Evolutionary conservation across 2,888 invertebrate species (phyloP), one percentile per base, ranked within the genome.

Genomic region (Cheilosia pagana): DNA sequence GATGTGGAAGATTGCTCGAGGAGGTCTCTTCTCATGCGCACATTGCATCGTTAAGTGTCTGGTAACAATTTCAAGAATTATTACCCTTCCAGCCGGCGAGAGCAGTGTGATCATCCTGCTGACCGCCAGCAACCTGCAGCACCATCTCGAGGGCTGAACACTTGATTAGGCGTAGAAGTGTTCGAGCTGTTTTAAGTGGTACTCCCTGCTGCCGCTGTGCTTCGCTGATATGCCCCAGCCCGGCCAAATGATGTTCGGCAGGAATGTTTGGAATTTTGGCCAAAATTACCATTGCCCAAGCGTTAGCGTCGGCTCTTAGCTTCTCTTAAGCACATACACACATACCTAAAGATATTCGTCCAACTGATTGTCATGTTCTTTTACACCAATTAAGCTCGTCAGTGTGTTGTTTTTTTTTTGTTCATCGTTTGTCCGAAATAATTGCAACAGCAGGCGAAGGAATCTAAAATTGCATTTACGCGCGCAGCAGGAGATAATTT

Each of bases 21-120:
- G 85, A 85, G 85, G 79, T 85, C 85, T 85, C 71, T 76, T 81
- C 85, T 62, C 67, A 85, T 81, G 85, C 79, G 85, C 85, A 81
- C 85, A 85, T 81, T 76, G 85, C 81, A 85, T 85, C 85, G 85
- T 85, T 85, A 85, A 85, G 85, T 85, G 85, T 85, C 81, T 85
- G 85, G 85, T 85, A 85, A 85, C 85, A 85, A 85, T 85, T 85
- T 85, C 81, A 85, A 85, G 85, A 85, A 85, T 85, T 85, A 85
- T 85, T 85, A 85, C 85, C 81, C 85, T 85, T 81, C 79, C 70
- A 85, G 81, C 50, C 79, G 71, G 81, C 79, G 68, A 83, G 52
- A 68, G 59, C 71, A 76, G 79, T 85, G 70, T 85, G 85, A 85
- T 85, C 85, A 85, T 81, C 75, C 75, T 81, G 63, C 50, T 74